A percentile compares a stretch with the other conserved stretches of the same genome.
These are phyloP conservation scores for Corapipo altera DNA, from an alignment of 2,113 vertebrate genomes.

Conservation along the genomic window DNA sequence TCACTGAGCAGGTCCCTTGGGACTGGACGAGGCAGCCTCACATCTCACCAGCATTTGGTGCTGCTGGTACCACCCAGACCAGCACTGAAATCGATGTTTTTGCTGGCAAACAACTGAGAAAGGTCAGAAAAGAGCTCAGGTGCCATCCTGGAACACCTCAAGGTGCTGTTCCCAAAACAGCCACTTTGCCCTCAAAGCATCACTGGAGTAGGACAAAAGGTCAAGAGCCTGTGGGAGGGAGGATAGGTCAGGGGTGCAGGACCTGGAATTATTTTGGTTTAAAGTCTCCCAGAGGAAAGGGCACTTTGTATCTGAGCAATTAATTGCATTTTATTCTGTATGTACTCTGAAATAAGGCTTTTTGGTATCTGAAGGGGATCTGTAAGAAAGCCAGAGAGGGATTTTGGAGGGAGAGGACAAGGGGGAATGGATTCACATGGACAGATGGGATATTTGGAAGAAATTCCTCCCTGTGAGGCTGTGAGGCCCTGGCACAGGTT, in stretches of 20 bases:
- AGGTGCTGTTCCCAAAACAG: fast-evolving
- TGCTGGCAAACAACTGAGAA: not conserved
- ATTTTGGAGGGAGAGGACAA: not conserved
- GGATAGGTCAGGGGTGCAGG: not conserved
- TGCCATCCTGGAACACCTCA: too few species aligned
- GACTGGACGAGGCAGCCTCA: fast-evolving
- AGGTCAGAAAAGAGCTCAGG: not conserved
- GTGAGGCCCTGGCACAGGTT: not conserved
- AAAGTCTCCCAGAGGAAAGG: not conserved
- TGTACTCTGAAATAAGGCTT: not conserved
- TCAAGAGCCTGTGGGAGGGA: not conserved
- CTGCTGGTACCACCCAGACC: not conserved
- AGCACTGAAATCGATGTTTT: fast-evolving
- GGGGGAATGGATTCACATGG: not conserved
- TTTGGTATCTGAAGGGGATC: not conserved
- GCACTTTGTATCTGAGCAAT: too few species aligned
- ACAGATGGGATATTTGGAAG: not conserved
- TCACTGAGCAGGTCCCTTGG: not conserved
- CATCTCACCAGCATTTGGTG: fast-evolving
- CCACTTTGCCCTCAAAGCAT: not conserved
- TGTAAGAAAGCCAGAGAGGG: not conserved
- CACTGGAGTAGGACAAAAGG: fast-evolving
- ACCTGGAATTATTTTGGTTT: not conserved
- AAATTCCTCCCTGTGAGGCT: not conserved
- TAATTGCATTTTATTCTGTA: not conserved